Evolutionary conservation across 1,140 invertebrate species (phyloP), one percentile per base, ranked within the genome.

Genomic region (Rhyacophila brunnea): DNA sequence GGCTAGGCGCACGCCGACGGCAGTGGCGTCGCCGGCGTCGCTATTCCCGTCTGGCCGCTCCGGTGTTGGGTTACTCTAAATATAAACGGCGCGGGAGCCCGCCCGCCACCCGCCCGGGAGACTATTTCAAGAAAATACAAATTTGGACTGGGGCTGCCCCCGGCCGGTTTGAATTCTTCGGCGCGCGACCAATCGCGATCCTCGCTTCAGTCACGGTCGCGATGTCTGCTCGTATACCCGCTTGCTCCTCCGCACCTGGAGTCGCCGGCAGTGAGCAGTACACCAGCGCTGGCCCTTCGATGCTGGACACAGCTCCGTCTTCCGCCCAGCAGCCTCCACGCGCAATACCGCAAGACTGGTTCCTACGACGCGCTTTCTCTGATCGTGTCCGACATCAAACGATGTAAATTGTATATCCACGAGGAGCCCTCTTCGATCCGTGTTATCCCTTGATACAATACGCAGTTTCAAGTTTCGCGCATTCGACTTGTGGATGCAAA

Each of bases 51-150:
- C 32, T 19, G 34, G 17, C 14, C 17, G 55, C 23, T 15, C 34
- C 53, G 62, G 62, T 64, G 53, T 64, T 38, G 53, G 53, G 62
- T 64, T 59, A 47, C 61, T n/a, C 62, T 60, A 60, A 60, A 64
- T 64, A 46, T 64, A 64, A 55, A 20, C 46, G 44, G 23, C 71
- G 40, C 45, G 71, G 75, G 74, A 72, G 74, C 72, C 71, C 73
- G 73, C 23, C 23, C 23, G 23, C 23, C 23, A 28, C 23, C 23
- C 23, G 23, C 23, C 23, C 68, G 72, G 71, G 73, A 73, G 77
- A 74, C 83, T 88, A 88, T 88, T 88, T 87, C 80, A 81, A 81
- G 85, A 86, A 86, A 85, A 87, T 86, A 87, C 86, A 85, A 87
- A 87, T 87, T 87, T 86, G 85, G 85, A 80, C 79, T 79, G 81